Evolutionary conservation across 2,888 invertebrate genomes (phyloP).

Genomic region (Matsumyia berberina): DNA sequence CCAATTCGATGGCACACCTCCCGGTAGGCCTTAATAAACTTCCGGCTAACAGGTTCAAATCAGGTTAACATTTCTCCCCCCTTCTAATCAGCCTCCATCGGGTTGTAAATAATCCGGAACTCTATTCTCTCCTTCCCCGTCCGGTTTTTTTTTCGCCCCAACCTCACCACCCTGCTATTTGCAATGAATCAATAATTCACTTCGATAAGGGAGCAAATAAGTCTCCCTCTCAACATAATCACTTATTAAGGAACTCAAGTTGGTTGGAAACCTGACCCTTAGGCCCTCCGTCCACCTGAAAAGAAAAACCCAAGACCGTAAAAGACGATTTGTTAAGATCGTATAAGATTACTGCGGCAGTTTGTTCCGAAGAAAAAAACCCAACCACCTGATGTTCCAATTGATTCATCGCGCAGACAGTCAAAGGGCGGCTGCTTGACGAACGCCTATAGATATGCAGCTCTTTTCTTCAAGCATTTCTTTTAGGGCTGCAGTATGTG

Average conservation of each 20-base stretch:
- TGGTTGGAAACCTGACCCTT: conserved; percentile 24
- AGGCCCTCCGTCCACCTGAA: conserved; percentile 1
- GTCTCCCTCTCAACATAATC: conserved; percentile 62
- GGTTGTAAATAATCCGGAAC: conserved; percentile 67
- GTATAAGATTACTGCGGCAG: conserved; percentile 62
- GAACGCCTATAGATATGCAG: conserved; percentile 45
- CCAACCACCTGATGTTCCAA: conserved; percentile 72
- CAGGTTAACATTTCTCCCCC: conserved; percentile 57
- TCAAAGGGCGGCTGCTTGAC: conserved; percentile 14
- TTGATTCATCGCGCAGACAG: conserved; percentile 50
- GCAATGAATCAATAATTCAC: conserved; percentile 71
- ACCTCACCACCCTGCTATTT: conserved; percentile 13
- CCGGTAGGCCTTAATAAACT: conserved; percentile 56
- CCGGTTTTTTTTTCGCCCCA: background rate
- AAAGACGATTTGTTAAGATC: conserved; percentile 71
- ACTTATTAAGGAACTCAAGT: conserved; percentile 71
- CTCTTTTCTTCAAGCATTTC: conserved; percentile 2
- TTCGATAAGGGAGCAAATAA: conserved; percentile 69
- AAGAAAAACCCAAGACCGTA: background rate
- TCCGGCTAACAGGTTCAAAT: conserved; percentile 49
- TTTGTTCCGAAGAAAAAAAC: conserved; percentile 49
- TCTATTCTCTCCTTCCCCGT: conserved; percentile 15
- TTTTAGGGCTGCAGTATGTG: conserved; percentile 27
- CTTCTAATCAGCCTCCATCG: conserved; percentile 64
- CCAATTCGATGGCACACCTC: conserved; percentile 50